Percentiles rank a stretch among this genome's conserved stretches.
These are phyloP conservation scores for Ascaphus truei DNA, from an alignment of 2,113 vertebrate genomes.

Conservation along the genomic window DNA sequence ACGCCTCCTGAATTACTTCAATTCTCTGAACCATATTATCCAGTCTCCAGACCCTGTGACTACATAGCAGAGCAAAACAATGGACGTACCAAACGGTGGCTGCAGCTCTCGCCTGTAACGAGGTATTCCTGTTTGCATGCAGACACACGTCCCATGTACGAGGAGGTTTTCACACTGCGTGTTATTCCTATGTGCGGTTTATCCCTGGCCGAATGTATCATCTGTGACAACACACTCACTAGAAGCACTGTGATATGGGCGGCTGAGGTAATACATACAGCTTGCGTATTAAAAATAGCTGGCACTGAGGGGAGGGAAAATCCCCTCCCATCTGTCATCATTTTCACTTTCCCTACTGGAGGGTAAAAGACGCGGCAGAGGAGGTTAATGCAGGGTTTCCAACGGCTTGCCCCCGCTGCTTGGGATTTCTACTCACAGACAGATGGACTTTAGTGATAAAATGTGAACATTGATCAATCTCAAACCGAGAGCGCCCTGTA, in stretches of 20 bases:
- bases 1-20: no score
- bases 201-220: neutral
- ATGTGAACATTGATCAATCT: no score
- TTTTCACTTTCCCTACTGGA: no score
- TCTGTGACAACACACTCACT: neutral
- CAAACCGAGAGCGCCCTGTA: no score
- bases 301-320: neutral
- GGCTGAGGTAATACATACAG: neutral
- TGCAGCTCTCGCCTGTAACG: neutral
- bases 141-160: neutral
- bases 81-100: constrained; percentile 12
- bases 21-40: no score
- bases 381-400: no score
- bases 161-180: neutral
- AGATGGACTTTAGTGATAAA: no score
- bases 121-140: constrained; percentile 10
- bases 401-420: no score
- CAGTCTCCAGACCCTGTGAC: neutral
- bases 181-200: neutral
- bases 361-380: no score
- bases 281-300: constrained; percentile 29
- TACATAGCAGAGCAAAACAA: neutral
- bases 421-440: no score
- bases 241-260: neutral
- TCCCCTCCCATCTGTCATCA: constrained; percentile 3